These are phyloP conservation scores for Scaeva pyrastri DNA, from an alignment of 2,888 invertebrate genomes.

Conservation along the genomic window DNA sequence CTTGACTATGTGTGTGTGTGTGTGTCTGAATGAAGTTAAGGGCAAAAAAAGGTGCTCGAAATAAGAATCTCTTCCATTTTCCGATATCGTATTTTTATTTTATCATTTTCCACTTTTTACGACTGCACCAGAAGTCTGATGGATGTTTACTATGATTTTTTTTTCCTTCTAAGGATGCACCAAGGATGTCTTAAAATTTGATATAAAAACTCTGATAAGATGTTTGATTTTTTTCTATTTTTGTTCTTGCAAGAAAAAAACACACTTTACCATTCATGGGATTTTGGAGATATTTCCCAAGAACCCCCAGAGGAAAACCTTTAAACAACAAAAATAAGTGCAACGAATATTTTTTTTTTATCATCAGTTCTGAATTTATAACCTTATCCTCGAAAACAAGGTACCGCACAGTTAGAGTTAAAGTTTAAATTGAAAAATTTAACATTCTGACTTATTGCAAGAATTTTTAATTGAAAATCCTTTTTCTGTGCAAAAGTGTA, in stretches of 20 bases:
- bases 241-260: background rate
- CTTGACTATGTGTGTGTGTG: too few relatives aligned
- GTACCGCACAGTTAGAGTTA: background rate
- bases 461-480: constrained; percentile 76
- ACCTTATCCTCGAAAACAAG: background rate
- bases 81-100: constrained; percentile 66
- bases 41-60: constrained; percentile 28
- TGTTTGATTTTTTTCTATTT: background rate
- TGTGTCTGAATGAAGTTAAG: background rate
- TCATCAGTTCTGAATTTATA: background rate
- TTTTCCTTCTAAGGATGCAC: background rate
- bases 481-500: constrained; percentile 2
- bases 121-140: constrained; percentile 61
- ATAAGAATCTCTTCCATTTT: constrained; percentile 43
- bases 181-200: constrained; percentile 10
- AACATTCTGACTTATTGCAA: constrained; percentile 75
- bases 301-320: background rate
- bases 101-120: constrained; percentile 51
- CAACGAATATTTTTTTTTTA: background rate
- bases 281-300: background rate
- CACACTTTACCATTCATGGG: constrained; percentile 27
- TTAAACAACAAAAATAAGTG: background rate
- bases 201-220: background rate
- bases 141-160: constrained; percentile 11
- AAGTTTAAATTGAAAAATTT: constrained; percentile 67